A percentile compares a stretch with the other conserved stretches of the same genome.
Conservation (phyloP, 2,113 vertebrate genomes). For the Cheilinus undulatus region DNA sequence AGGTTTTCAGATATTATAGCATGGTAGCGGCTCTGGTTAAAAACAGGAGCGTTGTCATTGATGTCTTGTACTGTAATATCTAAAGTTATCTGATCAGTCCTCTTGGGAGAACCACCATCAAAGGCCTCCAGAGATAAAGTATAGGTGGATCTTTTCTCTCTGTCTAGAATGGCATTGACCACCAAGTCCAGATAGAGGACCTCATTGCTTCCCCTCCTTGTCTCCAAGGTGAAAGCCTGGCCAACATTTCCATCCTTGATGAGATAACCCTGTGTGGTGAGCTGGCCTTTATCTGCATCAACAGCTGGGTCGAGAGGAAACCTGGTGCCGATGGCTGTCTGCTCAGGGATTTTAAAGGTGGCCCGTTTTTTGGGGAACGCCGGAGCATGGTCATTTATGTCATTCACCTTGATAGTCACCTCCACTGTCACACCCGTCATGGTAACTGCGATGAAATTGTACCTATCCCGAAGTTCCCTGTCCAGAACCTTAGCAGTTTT, state of each 20-base stretch:
- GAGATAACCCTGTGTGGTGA: conserved; percentile 93
- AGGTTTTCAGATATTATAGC: conserved; percentile 95
- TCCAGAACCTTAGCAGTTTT: conserved; percentile 94
- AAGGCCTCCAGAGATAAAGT: conserved; percentile 92
- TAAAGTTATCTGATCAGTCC: conserved; percentile 89
- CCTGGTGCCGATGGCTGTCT: conserved; percentile 89
- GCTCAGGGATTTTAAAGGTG: conserved; percentile 92
- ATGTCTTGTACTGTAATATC: conserved; percentile 92
- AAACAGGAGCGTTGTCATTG: conserved; percentile 96
- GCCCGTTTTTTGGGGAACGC: conserved; percentile 85
- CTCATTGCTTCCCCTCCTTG: conserved; percentile 88
- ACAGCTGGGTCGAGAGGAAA: conserved; percentile 93
- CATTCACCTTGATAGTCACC: conserved; percentile 92
- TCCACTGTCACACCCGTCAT: conserved; percentile 94
- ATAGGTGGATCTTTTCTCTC: conserved; percentile 91
- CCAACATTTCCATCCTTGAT: conserved; percentile 91
- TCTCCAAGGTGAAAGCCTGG: conserved; percentile 92
- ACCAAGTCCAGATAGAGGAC: conserved; percentile 91
- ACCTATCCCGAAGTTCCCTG: conserved; percentile 90
- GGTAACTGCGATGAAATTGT: conserved; percentile 97
- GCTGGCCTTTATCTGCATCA: conserved; percentile 90
- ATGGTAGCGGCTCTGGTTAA: conserved; percentile 98
- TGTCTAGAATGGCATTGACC: conserved; percentile 88
- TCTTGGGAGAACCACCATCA: conserved; percentile 92
- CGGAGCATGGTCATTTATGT: conserved; percentile 96